These are phyloP conservation scores for Hemichromis elongatus DNA, from an alignment of 2,113 vertebrate species.

Conservation along the genomic window DNA sequence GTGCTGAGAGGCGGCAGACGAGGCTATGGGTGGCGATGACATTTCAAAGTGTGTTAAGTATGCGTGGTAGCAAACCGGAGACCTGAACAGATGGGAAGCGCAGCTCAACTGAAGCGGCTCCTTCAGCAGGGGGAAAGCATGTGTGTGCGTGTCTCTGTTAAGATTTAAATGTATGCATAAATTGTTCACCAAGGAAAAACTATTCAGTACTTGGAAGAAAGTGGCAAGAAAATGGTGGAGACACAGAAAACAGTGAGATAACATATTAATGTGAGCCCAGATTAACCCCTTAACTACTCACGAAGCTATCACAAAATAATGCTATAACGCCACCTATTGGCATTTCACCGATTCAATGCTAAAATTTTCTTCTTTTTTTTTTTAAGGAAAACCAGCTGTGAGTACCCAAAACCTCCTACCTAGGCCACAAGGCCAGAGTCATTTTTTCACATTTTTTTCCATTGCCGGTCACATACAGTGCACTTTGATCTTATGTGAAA, in stretches of 20 bases:
- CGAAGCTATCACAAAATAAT: not conserved
- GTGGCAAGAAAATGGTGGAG: not conserved
- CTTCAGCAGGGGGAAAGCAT: not conserved
- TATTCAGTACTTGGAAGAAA: not conserved
- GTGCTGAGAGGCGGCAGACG: not conserved
- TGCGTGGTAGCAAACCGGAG: not conserved
- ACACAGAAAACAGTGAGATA: not conserved
- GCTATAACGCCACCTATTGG: conserved; percentile 39
- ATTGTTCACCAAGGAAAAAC: not conserved
- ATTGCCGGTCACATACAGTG: not conserved
- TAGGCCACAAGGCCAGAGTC: conserved; percentile 2
- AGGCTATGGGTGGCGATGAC: not conserved
- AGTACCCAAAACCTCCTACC: not conserved
- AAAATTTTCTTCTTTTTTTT: not conserved
- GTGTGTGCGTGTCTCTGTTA: not conserved
- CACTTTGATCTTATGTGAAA: not conserved
- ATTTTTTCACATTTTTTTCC: not conserved
- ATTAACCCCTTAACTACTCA: not conserved
- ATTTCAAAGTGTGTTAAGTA: conserved; percentile 22
- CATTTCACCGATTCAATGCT: not conserved
- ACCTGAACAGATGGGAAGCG: conserved; percentile 2
- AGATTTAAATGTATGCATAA: not conserved
- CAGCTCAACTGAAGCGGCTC: not conserved
- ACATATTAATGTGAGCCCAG: not conserved
- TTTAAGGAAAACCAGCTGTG: not conserved